These are phyloP conservation scores for Linnaemya vulpina DNA, from an alignment of 2,888 invertebrate species.

Conservation along the genomic window DNA sequence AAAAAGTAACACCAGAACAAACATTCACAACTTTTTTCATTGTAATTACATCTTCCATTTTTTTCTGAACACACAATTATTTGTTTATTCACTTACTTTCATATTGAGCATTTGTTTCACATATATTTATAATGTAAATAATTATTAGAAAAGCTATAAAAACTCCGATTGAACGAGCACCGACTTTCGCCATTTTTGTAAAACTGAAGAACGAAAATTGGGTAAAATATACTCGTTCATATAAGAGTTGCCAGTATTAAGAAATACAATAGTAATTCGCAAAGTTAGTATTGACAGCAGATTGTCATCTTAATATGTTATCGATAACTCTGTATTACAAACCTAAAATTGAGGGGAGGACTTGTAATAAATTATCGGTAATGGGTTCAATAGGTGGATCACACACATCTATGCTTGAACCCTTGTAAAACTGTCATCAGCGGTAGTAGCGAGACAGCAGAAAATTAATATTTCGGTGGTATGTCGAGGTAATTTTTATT, in stretches of 20 bases:
- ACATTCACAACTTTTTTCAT: conserved; percentile 7
- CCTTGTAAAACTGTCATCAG: too few relatives aligned
- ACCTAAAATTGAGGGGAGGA: too few relatives aligned
- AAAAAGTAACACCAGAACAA: conserved; percentile 17
- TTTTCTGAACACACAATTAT: conserved; percentile 33
- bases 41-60: not conserved
- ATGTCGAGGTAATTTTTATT: too few relatives aligned
- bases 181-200: conserved; percentile 77
- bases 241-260: conserved; percentile 19
- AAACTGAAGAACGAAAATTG: conserved; percentile 70
- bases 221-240: conserved; percentile 44
- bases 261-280: not conserved
- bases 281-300: not conserved
- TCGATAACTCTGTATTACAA: not conserved
- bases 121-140: conserved; percentile 73
- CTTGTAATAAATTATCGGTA: too few relatives aligned
- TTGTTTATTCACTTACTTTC: conserved; percentile 75
- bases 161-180: conserved; percentile 74
- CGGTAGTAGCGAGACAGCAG: too few relatives aligned
- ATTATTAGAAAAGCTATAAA: conserved; percentile 74
- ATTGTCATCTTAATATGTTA: not conserved
- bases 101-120: conserved; percentile 73
- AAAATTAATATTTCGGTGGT: too few relatives aligned
- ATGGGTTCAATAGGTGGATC: too few relatives aligned
- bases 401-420: too few relatives aligned